Evolutionary conservation across 2,113 vertebrate species (phyloP), one percentile per base, ranked within the genome.

Genomic region (Isichthys henryi): DNA sequence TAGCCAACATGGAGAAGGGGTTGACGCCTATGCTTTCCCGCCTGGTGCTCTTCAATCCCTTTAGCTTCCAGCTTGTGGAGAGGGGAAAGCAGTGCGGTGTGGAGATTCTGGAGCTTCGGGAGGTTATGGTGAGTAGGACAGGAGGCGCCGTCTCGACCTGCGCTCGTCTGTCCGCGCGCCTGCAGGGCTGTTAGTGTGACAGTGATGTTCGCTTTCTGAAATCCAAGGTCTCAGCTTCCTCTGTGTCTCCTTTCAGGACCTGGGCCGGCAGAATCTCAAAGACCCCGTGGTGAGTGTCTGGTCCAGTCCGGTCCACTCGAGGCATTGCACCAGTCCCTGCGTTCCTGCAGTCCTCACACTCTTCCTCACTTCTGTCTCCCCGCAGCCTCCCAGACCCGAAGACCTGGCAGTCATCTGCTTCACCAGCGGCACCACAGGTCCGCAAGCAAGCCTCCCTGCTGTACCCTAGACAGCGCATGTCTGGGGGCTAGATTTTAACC

Each of bases 371-470:
- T 89, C 7, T 88, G 89, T 92, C 89, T 90, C 89, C 93, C 45
- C 89, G 23, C 90, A 99, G 98, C 97, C 97, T 91, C 98, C 98
- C 92, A 94, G 95, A 91, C 96, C 98, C 90, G 95, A 98, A 95
- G 98, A 99, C 93, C 94, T 99, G 94, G 98, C 98, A 89, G 92
- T 99, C 90, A 95, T 99, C 93, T 99, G 98, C 94, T 99, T 99
- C 95, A 99, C 98, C 94, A 99, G 98, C 92, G 98, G 98, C 94
- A 99, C 98, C 6, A 99, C 98, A 97, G 98, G 98, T 99, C 96
- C 52, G 89, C 45, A 17, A 2, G 23, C 39, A 13, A 5, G 13
- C 19, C 31, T 10, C 10, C 48, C 50, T 80, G 6, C 17, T 21
- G 19, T 56, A 56, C 19, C 19, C 6, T 19, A 56, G 98, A 98